phyloP scores from a whole-genome alignment of 2,888 invertebrate genomes.

The Chymomyza amoena region DNA sequence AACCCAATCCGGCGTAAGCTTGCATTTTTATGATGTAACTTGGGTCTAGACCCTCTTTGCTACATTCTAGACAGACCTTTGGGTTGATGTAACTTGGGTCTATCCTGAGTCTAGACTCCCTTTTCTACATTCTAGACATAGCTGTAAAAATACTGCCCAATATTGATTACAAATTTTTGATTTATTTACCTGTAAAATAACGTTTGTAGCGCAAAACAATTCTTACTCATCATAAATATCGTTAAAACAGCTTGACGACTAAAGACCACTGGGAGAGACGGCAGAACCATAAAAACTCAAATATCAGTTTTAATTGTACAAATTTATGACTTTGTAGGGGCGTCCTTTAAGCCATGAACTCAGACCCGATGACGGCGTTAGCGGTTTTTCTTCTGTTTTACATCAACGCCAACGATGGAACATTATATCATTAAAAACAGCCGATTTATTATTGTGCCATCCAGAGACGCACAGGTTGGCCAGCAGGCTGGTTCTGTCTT shows the following conservation, averaged over 20 bases:
- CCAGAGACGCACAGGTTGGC: constrained; percentile 47
- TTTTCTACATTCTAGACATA: neutral
- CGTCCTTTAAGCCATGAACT: constrained; percentile 44
- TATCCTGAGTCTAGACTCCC: neutral
- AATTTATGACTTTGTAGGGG: constrained; percentile 50
- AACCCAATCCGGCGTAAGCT: no score
- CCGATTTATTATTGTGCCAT: constrained; percentile 54
- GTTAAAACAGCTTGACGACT: constrained; percentile 8
- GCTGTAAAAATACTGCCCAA: constrained; percentile 1
- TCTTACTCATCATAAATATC: constrained; percentile 51
- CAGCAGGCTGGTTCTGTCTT: neutral
- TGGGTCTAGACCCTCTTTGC: neutral
- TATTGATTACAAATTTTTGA: constrained; percentile 52
- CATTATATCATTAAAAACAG: constrained; percentile 38
- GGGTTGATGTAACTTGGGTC: constrained; percentile 21
- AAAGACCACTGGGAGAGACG: neutral
- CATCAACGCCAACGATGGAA: constrained; percentile 51
- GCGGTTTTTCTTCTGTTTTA: constrained; percentile 54
- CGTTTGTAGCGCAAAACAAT: constrained; percentile 11
- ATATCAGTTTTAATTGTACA: constrained; percentile 69
- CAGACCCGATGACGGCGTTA: constrained; percentile 56
- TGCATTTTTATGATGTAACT: no score
- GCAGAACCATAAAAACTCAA: constrained; percentile 63
- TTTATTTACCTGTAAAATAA: constrained; percentile 51
- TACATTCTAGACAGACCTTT: neutral